phyloP scores from a whole-genome alignment of 2,888 invertebrate species.

The Tenthredo scrophulariae region DNA sequence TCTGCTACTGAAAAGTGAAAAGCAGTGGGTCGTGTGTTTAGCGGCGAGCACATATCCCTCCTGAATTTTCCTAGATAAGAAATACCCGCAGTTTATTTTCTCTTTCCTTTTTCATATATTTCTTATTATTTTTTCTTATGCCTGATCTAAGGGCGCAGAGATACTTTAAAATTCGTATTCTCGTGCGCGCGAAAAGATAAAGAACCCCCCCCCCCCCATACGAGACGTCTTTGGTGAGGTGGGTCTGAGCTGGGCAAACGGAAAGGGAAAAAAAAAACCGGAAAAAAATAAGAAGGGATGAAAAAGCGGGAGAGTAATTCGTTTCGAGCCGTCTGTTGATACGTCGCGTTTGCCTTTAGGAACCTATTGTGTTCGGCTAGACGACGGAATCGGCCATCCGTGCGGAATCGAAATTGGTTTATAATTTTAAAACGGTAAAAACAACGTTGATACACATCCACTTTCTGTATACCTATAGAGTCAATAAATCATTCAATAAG shows the following conservation, averaged over 20 bases:
- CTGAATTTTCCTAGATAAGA: neutral
- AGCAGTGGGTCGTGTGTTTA: neutral
- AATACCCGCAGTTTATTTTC: neutral
- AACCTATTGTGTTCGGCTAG: slow-evolving; percentile 8
- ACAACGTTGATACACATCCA: neutral
- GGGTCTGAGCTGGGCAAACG: neutral
- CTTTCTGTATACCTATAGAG: neutral
- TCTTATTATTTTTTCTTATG: neutral
- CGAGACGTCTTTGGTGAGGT: neutral
- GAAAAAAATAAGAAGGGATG: neutral
- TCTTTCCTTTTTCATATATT: neutral
- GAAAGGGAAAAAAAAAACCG: neutral
- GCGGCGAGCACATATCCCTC: neutral
- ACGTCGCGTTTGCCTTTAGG: neutral
- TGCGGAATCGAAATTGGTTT: slow-evolving; percentile 12
- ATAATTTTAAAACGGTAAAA: neutral
- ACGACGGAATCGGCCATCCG: slow-evolving; percentile 8
- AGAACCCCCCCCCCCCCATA: neutral
- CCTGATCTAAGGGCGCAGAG: neutral
- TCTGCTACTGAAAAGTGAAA: slow-evolving; percentile 59
- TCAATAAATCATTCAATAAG: no score
- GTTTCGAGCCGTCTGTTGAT: slow-evolving; percentile 19
- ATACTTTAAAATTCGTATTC: neutral
- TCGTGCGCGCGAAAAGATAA: neutral
- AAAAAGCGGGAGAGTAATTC: slow-evolving; percentile 19